These are phyloP conservation scores for Chelmon rostratus DNA, from an alignment of 2,797 vertebrate genomes.

Conservation along the genomic window DNA sequence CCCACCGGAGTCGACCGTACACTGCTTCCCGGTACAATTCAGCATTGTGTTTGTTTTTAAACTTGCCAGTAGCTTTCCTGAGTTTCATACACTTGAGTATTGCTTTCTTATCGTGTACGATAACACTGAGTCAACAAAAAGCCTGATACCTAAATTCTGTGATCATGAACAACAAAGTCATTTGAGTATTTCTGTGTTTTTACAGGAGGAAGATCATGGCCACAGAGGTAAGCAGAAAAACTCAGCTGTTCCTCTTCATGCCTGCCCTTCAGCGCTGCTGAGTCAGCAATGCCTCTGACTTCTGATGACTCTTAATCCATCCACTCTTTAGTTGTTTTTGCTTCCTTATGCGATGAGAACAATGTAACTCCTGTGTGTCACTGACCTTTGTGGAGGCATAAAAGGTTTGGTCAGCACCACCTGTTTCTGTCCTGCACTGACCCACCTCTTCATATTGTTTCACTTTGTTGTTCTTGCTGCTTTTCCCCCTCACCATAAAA, in stretches of 20 bases:
- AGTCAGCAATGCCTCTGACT: conserved; percentile 65
- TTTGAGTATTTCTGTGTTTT: conserved; percentile 52
- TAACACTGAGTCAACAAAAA: conserved; percentile 45
- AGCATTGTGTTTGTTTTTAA: not conserved
- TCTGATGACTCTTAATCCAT: conserved; percentile 69
- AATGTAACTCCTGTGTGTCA: conserved; percentile 68
- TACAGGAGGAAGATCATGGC: conserved; percentile 84
- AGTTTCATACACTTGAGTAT: conserved; percentile 18
- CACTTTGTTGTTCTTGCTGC: conserved; percentile 65
- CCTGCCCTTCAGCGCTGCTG: conserved; percentile 51
- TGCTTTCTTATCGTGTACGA: conserved; percentile 16
- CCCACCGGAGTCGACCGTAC: conserved; percentile 94
- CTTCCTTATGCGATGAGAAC: conserved; percentile 67
- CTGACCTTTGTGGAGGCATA: conserved; percentile 74
- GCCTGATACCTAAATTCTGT: conserved; percentile 23
- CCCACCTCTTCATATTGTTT: conserved; percentile 69
- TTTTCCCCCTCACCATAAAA: conserved; percentile 55
- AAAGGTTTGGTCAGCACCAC: conserved; percentile 75
- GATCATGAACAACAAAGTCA: conserved; percentile 44
- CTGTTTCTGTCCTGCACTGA: conserved; percentile 71
- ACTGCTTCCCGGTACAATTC: conserved; percentile 90
- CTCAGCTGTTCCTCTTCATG: conserved; percentile 27
- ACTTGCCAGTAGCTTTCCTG: not conserved
- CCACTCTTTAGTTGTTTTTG: conserved; percentile 54
- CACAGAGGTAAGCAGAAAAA: conserved; percentile 82